These are phyloP conservation scores for Cryptus armator DNA, from an alignment of 2,888 invertebrate genomes.

Conservation along the genomic window DNA sequence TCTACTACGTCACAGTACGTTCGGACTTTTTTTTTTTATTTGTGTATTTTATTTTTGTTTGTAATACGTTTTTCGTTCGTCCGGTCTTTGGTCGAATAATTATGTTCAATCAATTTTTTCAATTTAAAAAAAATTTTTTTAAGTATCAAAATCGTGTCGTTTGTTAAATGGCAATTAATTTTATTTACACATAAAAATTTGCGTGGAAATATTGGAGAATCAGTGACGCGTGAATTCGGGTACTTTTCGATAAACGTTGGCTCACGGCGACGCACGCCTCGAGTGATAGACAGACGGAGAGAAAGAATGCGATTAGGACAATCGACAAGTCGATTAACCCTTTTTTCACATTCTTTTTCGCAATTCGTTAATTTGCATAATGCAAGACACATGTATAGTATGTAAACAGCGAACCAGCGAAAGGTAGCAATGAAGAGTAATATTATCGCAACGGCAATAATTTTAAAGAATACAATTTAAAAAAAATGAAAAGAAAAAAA, in stretches of 20 bases:
- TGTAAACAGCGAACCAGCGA: constrained; percentile 61
- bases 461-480: background rate
- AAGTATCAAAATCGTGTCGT: background rate
- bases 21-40: constrained; percentile 15
- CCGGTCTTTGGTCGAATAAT: constrained; percentile 64
- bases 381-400: constrained; percentile 58
- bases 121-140: constrained; percentile 2
- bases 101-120: background rate
- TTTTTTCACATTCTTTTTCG: constrained; percentile 54
- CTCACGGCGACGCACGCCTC: constrained; percentile 80
- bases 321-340: constrained; percentile 43
- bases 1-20: constrained; percentile 28
- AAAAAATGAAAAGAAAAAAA: background rate
- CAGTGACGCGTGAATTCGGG: constrained; percentile 64
- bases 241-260: constrained; percentile 70
- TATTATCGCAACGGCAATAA: constrained; percentile 31
- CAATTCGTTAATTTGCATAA: constrained; percentile 64
- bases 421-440: constrained; percentile 57
- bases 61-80: constrained; percentile 60
- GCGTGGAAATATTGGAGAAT: constrained; percentile 42
- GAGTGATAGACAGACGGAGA: constrained; percentile 26
- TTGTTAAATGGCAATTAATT: constrained; percentile 4
- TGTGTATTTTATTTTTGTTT: constrained; percentile 6
- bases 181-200: constrained; percentile 22
- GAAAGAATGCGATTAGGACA: constrained; percentile 58